Evolutionary conservation across 2,888 invertebrate genomes (phyloP).

Genomic region (Sturmia bella): DNA sequence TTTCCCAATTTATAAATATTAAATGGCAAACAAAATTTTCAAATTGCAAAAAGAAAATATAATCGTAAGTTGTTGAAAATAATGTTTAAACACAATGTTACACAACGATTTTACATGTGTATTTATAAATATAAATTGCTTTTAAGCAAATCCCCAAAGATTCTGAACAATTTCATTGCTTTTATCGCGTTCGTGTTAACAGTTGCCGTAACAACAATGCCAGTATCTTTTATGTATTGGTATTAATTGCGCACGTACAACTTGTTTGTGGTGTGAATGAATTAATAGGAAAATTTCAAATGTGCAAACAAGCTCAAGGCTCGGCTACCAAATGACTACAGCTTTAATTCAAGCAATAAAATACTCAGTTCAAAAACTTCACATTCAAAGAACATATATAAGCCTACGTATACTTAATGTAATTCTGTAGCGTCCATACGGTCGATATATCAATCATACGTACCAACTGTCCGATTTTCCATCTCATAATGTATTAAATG

Average conservation of each 20-base stretch:
- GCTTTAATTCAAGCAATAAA: too few species aligned
- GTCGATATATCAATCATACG: too few species aligned
- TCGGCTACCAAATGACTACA: too few species aligned
- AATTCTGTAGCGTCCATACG: too few species aligned
- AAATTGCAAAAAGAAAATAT: background rate
- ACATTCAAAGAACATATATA: too few species aligned
- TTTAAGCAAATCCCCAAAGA: slow-evolving; percentile 54
- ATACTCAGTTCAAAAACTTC: too few species aligned
- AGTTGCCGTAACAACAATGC: slow-evolving; percentile 12
- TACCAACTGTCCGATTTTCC: too few species aligned
- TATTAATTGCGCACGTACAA: background rate
- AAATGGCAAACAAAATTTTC: background rate
- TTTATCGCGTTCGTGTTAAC: slow-evolving; percentile 46
- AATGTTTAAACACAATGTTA: slow-evolving; percentile 3
- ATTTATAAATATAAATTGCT: slow-evolving; percentile 28
- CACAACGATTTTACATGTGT: background rate
- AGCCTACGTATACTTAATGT: too few species aligned
- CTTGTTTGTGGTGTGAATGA: background rate
- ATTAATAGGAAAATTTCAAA: background rate
- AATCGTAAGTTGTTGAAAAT: background rate
- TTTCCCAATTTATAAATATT: slow-evolving; percentile 25
- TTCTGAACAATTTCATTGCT: slow-evolving; percentile 49
- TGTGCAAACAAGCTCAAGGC: too few species aligned
- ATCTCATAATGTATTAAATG: too few species aligned
- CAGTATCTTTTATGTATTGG: background rate